Percentiles rank a stretch among this genome's conserved stretches.
Evolutionary conservation across 2,888 invertebrate genomes (phyloP).

Genomic region (Actias luna): DNA sequence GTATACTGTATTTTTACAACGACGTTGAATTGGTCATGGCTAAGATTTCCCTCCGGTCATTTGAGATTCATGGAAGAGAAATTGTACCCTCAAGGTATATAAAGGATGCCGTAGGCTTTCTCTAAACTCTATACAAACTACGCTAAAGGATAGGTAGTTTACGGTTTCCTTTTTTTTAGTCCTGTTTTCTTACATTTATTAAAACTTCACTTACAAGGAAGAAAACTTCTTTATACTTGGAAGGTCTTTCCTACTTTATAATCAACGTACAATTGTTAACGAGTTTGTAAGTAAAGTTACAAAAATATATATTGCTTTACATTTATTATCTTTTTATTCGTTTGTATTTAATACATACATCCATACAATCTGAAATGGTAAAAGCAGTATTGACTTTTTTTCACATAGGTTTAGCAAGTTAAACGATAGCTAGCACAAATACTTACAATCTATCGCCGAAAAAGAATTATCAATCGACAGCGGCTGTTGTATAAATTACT

Average conservation of each 20-base stretch:
- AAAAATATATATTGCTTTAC: neutral
- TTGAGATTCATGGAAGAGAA: conserved; percentile 80
- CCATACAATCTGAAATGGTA: too few species aligned
- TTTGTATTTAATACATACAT: neutral
- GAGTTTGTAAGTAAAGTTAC: neutral
- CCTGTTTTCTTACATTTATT: conserved; percentile 62
- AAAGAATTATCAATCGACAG: neutral
- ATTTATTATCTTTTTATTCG: neutral
- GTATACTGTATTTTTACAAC: conserved; percentile 49
- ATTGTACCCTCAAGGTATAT: conserved; percentile 78
- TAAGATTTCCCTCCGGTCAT: conserved; percentile 82
- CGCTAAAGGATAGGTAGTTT: conserved; percentile 51
- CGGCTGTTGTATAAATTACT: neutral
- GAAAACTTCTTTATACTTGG: conserved; percentile 21
- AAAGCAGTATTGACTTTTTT: too few species aligned
- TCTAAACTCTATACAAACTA: conserved; percentile 68
- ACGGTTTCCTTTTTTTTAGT: conserved; percentile 55
- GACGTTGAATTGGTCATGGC: conserved; percentile 77
- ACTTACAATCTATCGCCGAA: neutral
- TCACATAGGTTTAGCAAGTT: too few species aligned
- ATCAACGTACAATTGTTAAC: neutral
- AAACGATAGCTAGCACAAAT: neutral
- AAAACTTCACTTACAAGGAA: conserved; percentile 43
- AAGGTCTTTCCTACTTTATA: neutral
- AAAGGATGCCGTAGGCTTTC: conserved; percentile 77